Conservation (phyloP, 2,797 vertebrate species). For the Channa striata region DNA sequence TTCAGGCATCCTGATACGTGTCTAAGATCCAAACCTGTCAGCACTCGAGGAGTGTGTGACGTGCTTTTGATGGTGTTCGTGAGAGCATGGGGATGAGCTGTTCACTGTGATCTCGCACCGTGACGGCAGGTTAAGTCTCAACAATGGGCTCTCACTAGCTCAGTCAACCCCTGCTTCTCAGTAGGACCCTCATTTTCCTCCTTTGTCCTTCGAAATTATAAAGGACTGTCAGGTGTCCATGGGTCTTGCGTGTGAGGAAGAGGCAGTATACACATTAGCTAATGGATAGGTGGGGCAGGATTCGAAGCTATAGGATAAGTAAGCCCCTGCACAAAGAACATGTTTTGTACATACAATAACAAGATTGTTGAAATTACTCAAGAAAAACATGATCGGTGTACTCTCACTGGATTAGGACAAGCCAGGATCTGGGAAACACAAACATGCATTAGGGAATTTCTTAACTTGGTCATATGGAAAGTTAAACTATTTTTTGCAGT, state of each 20-base stretch:
- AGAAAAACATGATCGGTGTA: background rate
- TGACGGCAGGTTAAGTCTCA: constrained; percentile 58
- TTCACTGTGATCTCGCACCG: constrained; percentile 61
- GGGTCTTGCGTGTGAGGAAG: constrained; percentile 18
- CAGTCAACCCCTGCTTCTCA: constrained; percentile 47
- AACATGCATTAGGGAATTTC: background rate
- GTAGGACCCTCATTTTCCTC: constrained; percentile 53
- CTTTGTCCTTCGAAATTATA: constrained; percentile 65
- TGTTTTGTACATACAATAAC: background rate
- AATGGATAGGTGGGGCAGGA: constrained; percentile 14
- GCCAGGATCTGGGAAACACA: background rate
- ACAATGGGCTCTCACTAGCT: constrained; percentile 68
- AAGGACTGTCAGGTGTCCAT: constrained; percentile 29
- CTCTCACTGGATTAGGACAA: background rate
- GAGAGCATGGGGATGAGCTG: constrained; percentile 56
- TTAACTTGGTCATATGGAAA: background rate
- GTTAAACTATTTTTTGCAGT: too few species aligned
- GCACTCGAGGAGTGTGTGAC: constrained; percentile 46
- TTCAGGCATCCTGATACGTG: constrained; percentile 10
- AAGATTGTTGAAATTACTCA: too few species aligned
- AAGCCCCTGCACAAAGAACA: too few species aligned
- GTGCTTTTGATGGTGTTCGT: constrained; percentile 38
- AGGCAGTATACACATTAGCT: constrained; percentile 9
- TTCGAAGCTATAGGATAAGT: background rate
- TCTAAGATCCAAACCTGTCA: constrained; percentile 52